Conservation (phyloP, 2,113 vertebrate genomes). For the Nicator chloris region DNA sequence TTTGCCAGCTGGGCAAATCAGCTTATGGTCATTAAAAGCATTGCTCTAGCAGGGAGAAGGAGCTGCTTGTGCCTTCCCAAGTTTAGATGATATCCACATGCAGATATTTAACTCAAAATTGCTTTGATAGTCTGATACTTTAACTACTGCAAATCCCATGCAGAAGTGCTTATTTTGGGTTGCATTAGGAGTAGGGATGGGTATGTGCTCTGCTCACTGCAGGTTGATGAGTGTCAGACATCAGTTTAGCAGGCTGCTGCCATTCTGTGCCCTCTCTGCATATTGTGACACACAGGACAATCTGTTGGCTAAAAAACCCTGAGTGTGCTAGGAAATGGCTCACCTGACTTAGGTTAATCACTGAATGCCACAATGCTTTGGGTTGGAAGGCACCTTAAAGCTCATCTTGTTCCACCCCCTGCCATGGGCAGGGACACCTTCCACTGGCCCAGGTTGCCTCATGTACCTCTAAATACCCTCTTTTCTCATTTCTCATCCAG, state of each 20-base stretch:
- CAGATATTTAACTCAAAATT: background rate
- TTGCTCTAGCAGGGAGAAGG: background rate
- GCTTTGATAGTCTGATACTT: background rate
- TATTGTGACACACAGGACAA: background rate
- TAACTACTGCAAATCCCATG: background rate
- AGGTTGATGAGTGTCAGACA: background rate
- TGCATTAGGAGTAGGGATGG: background rate
- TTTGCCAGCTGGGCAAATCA: background rate
- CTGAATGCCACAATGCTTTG: background rate
- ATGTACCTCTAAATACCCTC: background rate
- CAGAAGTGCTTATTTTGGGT: background rate
- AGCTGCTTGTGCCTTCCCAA: background rate
- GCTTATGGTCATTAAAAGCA: background rate
- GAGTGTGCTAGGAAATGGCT: background rate
- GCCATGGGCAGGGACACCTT: background rate
- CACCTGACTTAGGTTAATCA: background rate
- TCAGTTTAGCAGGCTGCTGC: background rate
- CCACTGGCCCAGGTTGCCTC: background rate
- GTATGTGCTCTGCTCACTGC: background rate
- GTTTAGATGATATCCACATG: background rate
- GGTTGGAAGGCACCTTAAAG: background rate
- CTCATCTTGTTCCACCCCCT: background rate
- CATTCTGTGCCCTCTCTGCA: background rate
- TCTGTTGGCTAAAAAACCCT: background rate
- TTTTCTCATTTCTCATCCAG: background rate